These are phyloP conservation scores for Tursiops truncatus DNA, from an alignment of 2,113 vertebrate genomes.

Conservation along the genomic window DNA sequence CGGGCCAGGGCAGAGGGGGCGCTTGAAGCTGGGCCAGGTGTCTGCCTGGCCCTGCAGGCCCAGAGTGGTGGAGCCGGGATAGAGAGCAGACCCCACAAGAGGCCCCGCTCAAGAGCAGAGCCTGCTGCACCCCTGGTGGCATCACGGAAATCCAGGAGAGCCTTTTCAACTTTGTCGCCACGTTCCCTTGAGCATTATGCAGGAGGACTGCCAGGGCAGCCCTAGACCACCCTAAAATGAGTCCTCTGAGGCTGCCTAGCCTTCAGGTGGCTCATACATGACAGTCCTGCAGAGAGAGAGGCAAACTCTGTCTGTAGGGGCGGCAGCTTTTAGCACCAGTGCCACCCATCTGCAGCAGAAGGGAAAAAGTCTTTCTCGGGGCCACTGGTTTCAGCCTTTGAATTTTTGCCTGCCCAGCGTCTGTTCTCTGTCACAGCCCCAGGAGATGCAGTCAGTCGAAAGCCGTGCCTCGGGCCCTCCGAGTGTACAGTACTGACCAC, in stretches of 20 bases:
- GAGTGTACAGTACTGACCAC: accelerated
- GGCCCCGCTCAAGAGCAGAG: background rate
- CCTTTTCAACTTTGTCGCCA: background rate
- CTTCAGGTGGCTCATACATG: accelerated
- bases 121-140: background rate
- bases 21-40: background rate
- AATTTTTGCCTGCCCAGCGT: background rate
- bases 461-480: background rate
- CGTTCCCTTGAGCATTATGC: background rate
- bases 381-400: background rate
- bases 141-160: background rate
- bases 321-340: background rate
- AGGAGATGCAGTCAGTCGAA: background rate
- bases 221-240: background rate
- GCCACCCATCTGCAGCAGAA: background rate
- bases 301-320: background rate
- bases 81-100: background rate
- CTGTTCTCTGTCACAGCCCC: background rate
- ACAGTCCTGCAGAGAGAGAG: background rate
- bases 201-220: background rate
- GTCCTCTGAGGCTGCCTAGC: background rate
- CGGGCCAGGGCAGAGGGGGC: background rate
- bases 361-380: background rate
- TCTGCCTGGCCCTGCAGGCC: background rate
- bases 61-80: background rate